phyloP scores from a whole-genome alignment of 2,888 invertebrate species.

The Andrena bucephala region DNA sequence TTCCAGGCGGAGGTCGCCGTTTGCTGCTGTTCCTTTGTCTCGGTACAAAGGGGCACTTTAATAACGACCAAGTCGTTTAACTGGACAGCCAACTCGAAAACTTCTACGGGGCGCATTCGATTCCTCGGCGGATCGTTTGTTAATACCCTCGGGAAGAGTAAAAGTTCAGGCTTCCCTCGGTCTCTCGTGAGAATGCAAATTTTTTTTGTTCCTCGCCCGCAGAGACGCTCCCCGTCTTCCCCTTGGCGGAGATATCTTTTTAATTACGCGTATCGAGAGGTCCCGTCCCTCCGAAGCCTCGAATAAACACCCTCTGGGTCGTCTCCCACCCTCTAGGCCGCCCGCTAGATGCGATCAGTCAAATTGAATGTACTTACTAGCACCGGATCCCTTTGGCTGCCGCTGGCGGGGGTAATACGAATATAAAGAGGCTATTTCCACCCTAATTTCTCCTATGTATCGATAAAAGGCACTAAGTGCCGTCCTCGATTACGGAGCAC shows the following conservation, averaged over 20 bases:
- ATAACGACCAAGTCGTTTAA: background rate
- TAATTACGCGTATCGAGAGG: constrained; percentile 43
- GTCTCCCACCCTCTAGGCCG: background rate
- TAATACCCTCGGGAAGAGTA: background rate
- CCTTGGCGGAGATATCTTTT: constrained; percentile 1
- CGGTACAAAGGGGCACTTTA: background rate
- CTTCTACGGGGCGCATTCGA: background rate
- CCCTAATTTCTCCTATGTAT: constrained; percentile 67
- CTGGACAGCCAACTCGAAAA: background rate
- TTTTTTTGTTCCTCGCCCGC: background rate
- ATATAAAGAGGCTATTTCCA: constrained; percentile 74
- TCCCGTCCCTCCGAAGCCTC: background rate
- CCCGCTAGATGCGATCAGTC: constrained; percentile 47
- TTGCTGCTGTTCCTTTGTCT: background rate
- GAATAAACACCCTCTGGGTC: constrained; percentile 33
- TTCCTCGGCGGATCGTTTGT: background rate
- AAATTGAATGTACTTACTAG: constrained; percentile 67
- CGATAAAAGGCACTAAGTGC: constrained; percentile 71
- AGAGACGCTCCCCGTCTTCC: background rate
- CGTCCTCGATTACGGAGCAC: constrained; percentile 67
- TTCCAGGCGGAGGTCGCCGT: background rate
- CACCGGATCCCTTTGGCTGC: constrained; percentile 26
- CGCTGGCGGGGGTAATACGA: constrained; percentile 59
- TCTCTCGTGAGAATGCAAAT: constrained; percentile 16
- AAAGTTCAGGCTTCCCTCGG: background rate